Conservation (phyloP, 2,888 invertebrate genomes). For the Parthenolecanium corni region DNA sequence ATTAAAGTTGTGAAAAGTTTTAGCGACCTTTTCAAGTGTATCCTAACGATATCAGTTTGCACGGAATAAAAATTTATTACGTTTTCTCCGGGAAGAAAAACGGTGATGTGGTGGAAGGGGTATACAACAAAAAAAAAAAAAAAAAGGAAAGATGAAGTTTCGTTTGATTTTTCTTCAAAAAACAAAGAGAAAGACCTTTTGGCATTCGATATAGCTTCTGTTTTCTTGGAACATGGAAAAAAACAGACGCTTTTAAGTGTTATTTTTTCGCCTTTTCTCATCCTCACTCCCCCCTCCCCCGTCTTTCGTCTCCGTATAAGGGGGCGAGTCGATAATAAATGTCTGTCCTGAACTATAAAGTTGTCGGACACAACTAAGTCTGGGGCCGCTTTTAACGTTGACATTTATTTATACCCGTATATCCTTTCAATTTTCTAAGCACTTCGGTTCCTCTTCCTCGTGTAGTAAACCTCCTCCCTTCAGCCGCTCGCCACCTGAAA, state of each 20-base stretch:
- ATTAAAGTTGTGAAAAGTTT: no score
- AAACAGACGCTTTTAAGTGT: neutral
- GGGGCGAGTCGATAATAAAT: neutral
- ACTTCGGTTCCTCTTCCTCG: no score
- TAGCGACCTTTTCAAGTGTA: no score
- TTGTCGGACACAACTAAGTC: neutral
- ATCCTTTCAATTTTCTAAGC: slow-evolving; percentile 1
- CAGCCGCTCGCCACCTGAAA: no score
- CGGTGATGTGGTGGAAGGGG: no score
- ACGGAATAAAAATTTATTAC: no score
- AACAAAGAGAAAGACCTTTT: neutral
- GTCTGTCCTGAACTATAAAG: neutral
- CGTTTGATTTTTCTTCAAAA: neutral
- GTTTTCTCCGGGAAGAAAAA: no score
- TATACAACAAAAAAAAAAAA: no score
- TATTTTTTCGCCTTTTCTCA: neutral
- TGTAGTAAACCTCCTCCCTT: no score
- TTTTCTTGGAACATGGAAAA: neutral
- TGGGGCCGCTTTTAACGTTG: neutral
- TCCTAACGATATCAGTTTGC: no score
- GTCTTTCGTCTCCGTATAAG: neutral
- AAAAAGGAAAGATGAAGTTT: neutral
- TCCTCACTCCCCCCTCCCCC: neutral
- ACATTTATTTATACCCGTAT: slow-evolving; percentile 4
- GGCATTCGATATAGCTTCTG: neutral